phyloP scores from a whole-genome alignment of 2,888 invertebrate species.

The Cheilosia vulpina region DNA sequence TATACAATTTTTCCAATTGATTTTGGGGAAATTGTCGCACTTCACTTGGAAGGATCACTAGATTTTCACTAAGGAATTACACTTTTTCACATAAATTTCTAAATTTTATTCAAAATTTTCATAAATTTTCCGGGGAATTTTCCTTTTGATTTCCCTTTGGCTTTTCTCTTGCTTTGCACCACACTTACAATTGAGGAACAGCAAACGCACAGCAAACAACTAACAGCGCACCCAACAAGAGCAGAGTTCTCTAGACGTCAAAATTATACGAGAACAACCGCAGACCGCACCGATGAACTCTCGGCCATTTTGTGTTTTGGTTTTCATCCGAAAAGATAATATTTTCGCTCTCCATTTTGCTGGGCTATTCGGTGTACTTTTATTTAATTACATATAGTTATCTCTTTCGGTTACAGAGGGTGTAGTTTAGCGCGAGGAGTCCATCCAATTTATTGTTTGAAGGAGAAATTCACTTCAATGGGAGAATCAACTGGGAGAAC shows the following conservation, averaged over 20 bases:
- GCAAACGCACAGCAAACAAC: constrained; percentile 63
- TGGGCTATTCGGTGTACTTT: constrained; percentile 22
- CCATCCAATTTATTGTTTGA: background rate
- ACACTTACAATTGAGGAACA: constrained; percentile 49
- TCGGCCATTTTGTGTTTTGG: constrained; percentile 79
- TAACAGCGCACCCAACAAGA: constrained; percentile 60
- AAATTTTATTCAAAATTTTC: constrained; percentile 30
- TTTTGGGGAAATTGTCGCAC: constrained; percentile 45
- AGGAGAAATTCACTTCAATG: constrained; percentile 32
- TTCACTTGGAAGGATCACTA: background rate
- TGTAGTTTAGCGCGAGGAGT: background rate
- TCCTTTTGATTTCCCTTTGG: constrained; percentile 46
- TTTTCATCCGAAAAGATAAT: constrained; percentile 28
- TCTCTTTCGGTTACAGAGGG: constrained; percentile 8
- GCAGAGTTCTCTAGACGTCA: constrained; percentile 66
- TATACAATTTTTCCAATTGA: constrained; percentile 60
- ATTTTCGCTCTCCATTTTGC: constrained; percentile 35
- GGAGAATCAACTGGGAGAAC: background rate
- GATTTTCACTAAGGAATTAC: constrained; percentile 20
- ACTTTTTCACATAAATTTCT: constrained; percentile 49
- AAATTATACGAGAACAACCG: constrained; percentile 57
- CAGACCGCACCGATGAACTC: constrained; percentile 70
- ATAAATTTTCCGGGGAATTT: constrained; percentile 43
- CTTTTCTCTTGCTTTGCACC: constrained; percentile 66
- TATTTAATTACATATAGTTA: constrained; percentile 4